Conservation (phyloP, 1,140 invertebrate species). For the Ceratosolen solmsi region DNA sequence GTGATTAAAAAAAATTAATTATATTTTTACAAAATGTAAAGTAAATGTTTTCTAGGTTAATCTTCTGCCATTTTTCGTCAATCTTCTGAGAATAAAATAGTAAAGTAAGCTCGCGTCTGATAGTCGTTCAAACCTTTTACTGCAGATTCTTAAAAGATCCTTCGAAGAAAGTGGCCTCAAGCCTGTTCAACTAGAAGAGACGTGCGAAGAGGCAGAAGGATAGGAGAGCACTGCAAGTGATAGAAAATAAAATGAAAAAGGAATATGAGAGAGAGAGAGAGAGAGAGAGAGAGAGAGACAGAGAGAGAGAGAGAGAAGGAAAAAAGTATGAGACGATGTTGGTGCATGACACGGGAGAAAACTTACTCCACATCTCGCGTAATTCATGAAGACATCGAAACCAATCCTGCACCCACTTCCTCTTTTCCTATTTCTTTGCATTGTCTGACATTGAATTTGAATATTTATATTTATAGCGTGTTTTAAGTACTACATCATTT, state of each 20-base stretch:
- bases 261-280: neutral
- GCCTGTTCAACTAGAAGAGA: neutral
- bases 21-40: too few relatives aligned
- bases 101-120: neutral
- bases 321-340: too few relatives aligned
- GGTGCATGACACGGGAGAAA: neutral
- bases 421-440: neutral
- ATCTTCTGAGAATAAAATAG: neutral
- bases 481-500: too few relatives aligned
- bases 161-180: neutral
- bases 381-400: neutral
- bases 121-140: neutral
- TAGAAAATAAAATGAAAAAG: neutral
- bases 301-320: too few relatives aligned
- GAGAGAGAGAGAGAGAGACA: neutral
- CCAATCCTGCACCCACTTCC: neutral
- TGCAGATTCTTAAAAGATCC: neutral
- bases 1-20: too few relatives aligned
- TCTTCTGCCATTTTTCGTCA: neutral
- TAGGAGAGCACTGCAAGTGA: neutral
- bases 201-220: neutral
- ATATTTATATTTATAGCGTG: too few relatives aligned
- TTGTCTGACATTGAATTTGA: too few relatives aligned
- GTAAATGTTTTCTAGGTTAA: neutral
- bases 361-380: neutral